phyloP scores from a whole-genome alignment of 2,888 invertebrate species.

The Hipparchia sbordonii region DNA sequence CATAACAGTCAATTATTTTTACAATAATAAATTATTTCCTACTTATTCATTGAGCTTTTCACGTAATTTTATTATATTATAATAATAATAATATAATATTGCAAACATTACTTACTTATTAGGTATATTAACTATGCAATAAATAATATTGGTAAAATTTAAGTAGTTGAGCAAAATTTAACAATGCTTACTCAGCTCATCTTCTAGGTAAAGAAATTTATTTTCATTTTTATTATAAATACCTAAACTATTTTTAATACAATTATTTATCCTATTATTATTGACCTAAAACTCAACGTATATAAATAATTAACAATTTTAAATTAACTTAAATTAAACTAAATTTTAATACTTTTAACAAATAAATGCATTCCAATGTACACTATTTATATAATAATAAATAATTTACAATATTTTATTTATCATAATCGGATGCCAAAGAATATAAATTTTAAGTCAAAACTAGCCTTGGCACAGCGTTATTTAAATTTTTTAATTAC shows the following conservation, averaged over 20 bases:
- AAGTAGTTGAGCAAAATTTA: conserved; percentile 19
- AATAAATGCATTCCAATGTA: conserved; percentile 73
- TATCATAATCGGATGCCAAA: too few species aligned
- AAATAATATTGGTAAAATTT: conserved; percentile 17
- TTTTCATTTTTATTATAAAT: not conserved
- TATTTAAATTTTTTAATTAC: not conserved
- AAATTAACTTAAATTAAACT: conserved; percentile 46
- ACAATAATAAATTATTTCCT: conserved; percentile 38
- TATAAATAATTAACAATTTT: conserved; percentile 46
- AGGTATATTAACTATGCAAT: conserved; percentile 1
- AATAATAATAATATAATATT: conserved; percentile 19
- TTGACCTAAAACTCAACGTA: not conserved
- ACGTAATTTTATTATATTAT: not conserved
- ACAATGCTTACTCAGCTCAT: not conserved
- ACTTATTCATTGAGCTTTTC: conserved; percentile 28
- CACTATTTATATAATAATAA: conserved; percentile 40
- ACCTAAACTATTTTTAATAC: not conserved
- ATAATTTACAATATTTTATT: conserved; percentile 23
- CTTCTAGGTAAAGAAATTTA: not conserved
- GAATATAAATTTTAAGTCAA: not conserved
- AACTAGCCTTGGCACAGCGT: not conserved
- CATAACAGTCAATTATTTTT: conserved; percentile 54
- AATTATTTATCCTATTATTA: too few species aligned
- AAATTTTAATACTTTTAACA: conserved; percentile 59
- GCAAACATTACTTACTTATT: conserved; percentile 13